phyloP scores from a whole-genome alignment of 1,140 invertebrate genomes.

The Paralvinella palmiformis region DNA sequence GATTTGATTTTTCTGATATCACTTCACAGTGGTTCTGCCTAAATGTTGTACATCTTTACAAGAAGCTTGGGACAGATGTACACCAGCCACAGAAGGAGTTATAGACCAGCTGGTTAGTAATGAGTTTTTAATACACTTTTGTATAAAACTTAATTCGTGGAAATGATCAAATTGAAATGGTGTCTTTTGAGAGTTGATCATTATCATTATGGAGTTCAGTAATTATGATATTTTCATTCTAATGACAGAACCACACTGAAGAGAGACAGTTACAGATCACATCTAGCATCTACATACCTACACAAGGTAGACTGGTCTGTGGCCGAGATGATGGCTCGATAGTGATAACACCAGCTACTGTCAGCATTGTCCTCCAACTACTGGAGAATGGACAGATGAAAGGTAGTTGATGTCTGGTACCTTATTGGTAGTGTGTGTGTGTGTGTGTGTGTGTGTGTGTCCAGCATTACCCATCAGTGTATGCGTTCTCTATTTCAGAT shows the following conservation, averaged over 20 bases:
- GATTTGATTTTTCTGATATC: background rate
- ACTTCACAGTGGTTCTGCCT: constrained; percentile 55
- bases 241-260: constrained; percentile 7
- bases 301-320: constrained; percentile 86
- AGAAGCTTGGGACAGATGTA: constrained; percentile 78
- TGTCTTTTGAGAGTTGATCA: no score
- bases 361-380: constrained; percentile 86
- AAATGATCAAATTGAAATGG: no score
- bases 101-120: constrained; percentile 73
- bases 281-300: constrained; percentile 71
- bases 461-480: background rate
- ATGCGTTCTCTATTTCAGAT: constrained; percentile 62
- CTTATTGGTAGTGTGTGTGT: background rate
- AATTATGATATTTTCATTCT: background rate
- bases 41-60: constrained; percentile 71
- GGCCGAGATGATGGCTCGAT: constrained; percentile 94
- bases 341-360: constrained; percentile 91
- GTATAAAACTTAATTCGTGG: no score
- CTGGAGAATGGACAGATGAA: constrained; percentile 64
- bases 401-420: no score
- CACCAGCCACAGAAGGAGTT: constrained; percentile 80
- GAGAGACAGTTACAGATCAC: constrained; percentile 29
- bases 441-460: constrained; percentile 1
- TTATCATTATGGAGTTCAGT: no score
- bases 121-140: no score